Conservation (phyloP, 1,140 invertebrate genomes). For the Drosophila prosaltans region DNA sequence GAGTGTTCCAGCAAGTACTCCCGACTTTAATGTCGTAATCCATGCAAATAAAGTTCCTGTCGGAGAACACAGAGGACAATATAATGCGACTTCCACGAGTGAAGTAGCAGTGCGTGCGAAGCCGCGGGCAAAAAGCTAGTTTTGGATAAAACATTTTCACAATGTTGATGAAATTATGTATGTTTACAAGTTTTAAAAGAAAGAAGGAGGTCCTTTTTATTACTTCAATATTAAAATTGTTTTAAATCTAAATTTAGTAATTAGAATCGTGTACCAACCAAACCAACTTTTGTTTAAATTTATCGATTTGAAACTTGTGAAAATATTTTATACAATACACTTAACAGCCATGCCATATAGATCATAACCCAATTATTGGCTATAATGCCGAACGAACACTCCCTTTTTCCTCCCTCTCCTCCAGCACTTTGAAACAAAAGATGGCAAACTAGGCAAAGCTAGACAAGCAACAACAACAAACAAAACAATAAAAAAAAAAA, state of each 20-base stretch:
- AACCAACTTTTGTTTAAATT: not conserved
- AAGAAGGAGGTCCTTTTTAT: too few species aligned
- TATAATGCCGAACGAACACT: not conserved
- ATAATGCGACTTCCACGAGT: too few species aligned
- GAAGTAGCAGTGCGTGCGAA: too few species aligned
- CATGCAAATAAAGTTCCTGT: too few species aligned
- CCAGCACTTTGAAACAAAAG: not conserved
- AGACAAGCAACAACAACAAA: conserved; percentile 9
- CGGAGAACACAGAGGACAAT: too few species aligned
- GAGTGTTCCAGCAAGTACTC: too few species aligned
- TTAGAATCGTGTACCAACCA: not conserved
- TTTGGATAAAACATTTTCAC: too few species aligned
- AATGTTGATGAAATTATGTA: too few species aligned
- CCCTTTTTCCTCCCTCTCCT: not conserved
- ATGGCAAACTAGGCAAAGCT: not conserved
- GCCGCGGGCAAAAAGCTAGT: too few species aligned
- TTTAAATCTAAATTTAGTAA: not conserved
- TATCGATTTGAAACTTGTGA: not conserved
- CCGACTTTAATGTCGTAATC: too few species aligned
- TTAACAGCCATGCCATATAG: not conserved
- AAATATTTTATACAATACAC: not conserved
- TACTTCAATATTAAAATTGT: too few species aligned
- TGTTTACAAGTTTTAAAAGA: too few species aligned
- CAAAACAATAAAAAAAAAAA: not conserved
- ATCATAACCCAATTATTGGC: conserved; percentile 7